Conservation (phyloP, 2,113 vertebrate species). For the Tyrannus savana region DNA sequence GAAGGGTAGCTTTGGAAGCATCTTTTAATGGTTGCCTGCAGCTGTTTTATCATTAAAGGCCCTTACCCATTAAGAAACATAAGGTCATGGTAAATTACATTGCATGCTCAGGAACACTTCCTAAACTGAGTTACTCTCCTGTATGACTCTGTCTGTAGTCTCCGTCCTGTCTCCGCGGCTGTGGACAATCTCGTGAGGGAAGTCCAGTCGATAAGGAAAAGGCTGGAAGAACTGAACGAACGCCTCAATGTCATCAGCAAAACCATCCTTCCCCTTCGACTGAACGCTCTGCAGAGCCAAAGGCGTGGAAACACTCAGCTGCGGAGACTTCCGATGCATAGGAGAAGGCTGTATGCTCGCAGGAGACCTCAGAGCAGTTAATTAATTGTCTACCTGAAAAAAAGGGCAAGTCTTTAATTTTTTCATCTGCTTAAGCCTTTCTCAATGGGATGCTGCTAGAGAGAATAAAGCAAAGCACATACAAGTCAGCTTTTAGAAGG, state of each 20-base stretch:
- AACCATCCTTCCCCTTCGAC: slow-evolving; percentile 1
- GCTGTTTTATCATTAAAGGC: not conserved
- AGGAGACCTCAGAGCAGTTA: slow-evolving; percentile 47
- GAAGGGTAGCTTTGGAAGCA: not conserved
- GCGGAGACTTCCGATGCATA: slow-evolving; percentile 18
- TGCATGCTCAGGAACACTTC: not conserved
- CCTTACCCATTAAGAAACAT: not conserved
- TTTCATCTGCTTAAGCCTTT: not conserved
- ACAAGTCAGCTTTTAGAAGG: not conserved
- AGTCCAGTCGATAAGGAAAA: slow-evolving; percentile 61
- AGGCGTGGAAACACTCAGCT: slow-evolving; percentile 43
- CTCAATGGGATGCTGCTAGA: not conserved
- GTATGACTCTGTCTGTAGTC: slow-evolving; percentile 7
- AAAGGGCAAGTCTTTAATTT: not conserved
- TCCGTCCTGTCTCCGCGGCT: slow-evolving; percentile 61
- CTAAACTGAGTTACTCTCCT: not conserved
- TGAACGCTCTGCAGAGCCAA: slow-evolving; percentile 55
- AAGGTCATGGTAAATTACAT: not conserved
- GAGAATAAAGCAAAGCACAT: not conserved
- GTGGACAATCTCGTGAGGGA: slow-evolving; percentile 70
- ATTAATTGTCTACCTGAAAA: not conserved
- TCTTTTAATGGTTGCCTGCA: not conserved
- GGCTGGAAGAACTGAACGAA: slow-evolving; percentile 59
- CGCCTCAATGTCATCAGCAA: slow-evolving; percentile 51
- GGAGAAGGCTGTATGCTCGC: slow-evolving; percentile 38